Evolutionary conservation across 1,140 invertebrate genomes (phyloP).

Genomic region (Pseudomyrmex cubaensis): DNA sequence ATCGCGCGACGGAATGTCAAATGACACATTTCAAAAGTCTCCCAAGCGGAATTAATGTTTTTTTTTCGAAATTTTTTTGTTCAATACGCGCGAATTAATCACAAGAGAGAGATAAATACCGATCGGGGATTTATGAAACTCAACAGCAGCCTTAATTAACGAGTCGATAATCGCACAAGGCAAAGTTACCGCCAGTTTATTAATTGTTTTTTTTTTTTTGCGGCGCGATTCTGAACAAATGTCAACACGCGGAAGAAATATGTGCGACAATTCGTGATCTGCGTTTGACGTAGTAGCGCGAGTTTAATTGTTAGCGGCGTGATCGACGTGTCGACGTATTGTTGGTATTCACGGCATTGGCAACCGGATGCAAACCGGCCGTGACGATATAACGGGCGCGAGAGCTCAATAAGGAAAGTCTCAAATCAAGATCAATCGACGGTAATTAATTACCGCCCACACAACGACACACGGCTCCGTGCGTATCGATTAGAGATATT

Average conservation of each 20-base stretch:
- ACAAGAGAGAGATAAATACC: not conserved
- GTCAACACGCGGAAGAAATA: constrained; percentile 3
- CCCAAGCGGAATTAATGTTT: constrained; percentile 1
- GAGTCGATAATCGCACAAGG: not conserved
- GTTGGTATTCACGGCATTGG: constrained; percentile 50
- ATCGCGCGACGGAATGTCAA: constrained; percentile 6
- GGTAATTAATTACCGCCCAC: constrained; percentile 63
- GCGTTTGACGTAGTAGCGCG: constrained; percentile 37
- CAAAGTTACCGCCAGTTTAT: not conserved
- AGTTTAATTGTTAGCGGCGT: constrained; percentile 60
- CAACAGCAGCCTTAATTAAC: not conserved
- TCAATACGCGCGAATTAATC: not conserved
- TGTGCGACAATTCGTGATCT: constrained; percentile 45
- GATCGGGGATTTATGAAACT: not conserved
- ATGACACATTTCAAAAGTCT: not conserved
- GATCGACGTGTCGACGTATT: constrained; percentile 58
- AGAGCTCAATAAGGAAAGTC: constrained; percentile 52
- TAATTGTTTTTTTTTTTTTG: no score
- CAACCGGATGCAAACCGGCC: constrained; percentile 64
- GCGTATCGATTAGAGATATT: constrained; percentile 14
- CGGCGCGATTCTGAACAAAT: not conserved
- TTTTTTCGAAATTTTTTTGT: no score
- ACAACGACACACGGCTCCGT: constrained; percentile 36
- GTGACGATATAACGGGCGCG: constrained; percentile 58
- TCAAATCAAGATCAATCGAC: constrained; percentile 34